Percentiles rank a stretch among this genome's conserved stretches.
Conservation (phyloP, 2,113 vertebrate genomes). For the Myrmecobius fasciatus region DNA sequence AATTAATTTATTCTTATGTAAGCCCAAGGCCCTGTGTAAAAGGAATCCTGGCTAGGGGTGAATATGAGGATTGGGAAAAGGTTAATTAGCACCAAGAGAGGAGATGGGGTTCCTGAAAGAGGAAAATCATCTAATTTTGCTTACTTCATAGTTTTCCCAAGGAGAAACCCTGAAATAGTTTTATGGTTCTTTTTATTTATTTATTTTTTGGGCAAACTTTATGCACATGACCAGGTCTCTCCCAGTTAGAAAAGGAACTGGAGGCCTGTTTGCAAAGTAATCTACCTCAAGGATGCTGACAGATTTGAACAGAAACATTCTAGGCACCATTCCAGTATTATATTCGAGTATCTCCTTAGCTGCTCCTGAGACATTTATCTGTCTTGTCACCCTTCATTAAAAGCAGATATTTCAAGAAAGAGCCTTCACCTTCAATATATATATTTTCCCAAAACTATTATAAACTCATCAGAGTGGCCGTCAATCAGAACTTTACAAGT, state of each 20-base stretch:
- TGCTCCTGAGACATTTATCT: background rate
- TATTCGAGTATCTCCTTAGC: background rate
- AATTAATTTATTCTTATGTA: background rate
- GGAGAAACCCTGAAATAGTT: background rate
- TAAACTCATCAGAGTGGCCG: slow-evolving; percentile 37
- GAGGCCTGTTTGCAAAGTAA: background rate
- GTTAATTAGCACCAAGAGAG: background rate
- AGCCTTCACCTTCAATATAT: background rate
- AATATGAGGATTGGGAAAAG: background rate
- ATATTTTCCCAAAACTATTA: slow-evolving; percentile 26
- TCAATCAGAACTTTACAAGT: slow-evolving; percentile 41
- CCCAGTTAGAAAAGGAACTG: background rate
- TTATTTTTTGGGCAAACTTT: background rate
- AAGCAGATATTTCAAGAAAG: background rate
- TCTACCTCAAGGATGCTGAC: background rate
- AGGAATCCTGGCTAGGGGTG: background rate
- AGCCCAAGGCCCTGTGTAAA: background rate
- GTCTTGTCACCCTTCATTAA: background rate
- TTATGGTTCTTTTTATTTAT: background rate
- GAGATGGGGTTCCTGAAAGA: background rate
- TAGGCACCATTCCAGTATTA: background rate
- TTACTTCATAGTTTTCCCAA: background rate
- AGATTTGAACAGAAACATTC: background rate
- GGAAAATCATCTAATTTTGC: background rate
- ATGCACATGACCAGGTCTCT: background rate